Evolutionary conservation across 2,888 invertebrate genomes (phyloP).

Genomic region (Tetropium fuscum): DNA sequence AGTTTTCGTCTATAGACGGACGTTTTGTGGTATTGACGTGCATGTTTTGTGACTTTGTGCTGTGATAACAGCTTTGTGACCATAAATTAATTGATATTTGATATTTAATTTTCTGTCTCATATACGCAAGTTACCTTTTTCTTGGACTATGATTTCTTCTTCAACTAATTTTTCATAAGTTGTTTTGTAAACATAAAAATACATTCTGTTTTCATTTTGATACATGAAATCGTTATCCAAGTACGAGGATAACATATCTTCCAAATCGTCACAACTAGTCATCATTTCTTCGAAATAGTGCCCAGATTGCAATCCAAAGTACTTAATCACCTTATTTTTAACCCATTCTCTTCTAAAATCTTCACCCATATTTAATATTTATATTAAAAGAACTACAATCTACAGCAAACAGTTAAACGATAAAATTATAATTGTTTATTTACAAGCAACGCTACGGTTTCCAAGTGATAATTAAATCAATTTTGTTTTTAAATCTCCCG

Average conservation of each 20-base stretch:
- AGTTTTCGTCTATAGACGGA: too few relatives aligned
- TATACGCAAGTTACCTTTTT: slow-evolving; percentile 76
- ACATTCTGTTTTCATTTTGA: slow-evolving; percentile 70
- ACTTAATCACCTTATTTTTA: slow-evolving; percentile 72
- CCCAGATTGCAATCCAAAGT: slow-evolving; percentile 71
- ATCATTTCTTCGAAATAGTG: slow-evolving; percentile 72
- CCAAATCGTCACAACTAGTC: slow-evolving; percentile 68
- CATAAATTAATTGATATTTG: neutral
- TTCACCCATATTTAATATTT: slow-evolving; percentile 38
- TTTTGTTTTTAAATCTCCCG: slow-evolving; percentile 1
- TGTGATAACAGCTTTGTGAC: neutral
- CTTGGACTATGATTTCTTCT: slow-evolving; percentile 78
- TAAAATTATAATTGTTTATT: slow-evolving; percentile 10
- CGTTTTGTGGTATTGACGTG: too few relatives aligned
- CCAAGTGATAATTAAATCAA: slow-evolving; percentile 7
- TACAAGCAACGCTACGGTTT: slow-evolving; percentile 15
- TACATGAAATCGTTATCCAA: slow-evolving; percentile 69
- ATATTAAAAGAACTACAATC: neutral
- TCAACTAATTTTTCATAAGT: slow-evolving; percentile 80
- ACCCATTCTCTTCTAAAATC: slow-evolving; percentile 79
- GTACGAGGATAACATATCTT: slow-evolving; percentile 68
- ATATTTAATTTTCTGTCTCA: neutral
- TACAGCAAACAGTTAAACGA: neutral
- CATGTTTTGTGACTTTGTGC: too few relatives aligned
- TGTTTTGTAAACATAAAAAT: slow-evolving; percentile 77